phyloP scores from a whole-genome alignment of 2,888 invertebrate genomes.

The Omphaloscelis lunosa region DNA sequence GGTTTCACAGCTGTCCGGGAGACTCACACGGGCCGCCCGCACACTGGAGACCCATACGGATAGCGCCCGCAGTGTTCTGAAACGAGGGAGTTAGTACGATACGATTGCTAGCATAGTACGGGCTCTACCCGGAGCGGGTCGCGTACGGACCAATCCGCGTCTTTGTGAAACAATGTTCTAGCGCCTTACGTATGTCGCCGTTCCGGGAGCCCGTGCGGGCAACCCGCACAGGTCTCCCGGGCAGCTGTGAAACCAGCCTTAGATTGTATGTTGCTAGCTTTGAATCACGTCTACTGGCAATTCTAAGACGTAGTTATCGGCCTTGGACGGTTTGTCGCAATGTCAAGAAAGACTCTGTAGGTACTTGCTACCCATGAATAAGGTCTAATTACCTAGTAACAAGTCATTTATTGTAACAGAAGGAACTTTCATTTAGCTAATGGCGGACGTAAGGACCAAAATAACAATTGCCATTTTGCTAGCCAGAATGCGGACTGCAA shows the following conservation, averaged over 20 bases:
- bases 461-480: background rate
- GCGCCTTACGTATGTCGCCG: too few relatives aligned
- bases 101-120: too few relatives aligned
- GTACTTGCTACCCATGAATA: background rate
- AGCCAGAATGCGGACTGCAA: background rate
- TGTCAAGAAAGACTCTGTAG: background rate
- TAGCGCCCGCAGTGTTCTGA: too few relatives aligned
- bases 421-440: background rate
- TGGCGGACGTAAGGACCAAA: background rate
- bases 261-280: background rate
- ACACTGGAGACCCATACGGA: too few relatives aligned
- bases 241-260: background rate
- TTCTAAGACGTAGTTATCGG: background rate
- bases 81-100: too few relatives aligned
- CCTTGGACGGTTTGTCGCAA: background rate
- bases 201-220: too few relatives aligned
- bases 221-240: too few relatives aligned
- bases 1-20: too few relatives aligned
- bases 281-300: background rate
- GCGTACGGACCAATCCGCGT: too few relatives aligned
- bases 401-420: background rate
- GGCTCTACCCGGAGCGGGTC: too few relatives aligned
- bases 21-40: too few relatives aligned
- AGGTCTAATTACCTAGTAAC: background rate
- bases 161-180: too few relatives aligned